These are phyloP conservation scores for Corythornis leucogaster DNA, from an alignment of 2,797 vertebrate genomes.

Conservation along the genomic window DNA sequence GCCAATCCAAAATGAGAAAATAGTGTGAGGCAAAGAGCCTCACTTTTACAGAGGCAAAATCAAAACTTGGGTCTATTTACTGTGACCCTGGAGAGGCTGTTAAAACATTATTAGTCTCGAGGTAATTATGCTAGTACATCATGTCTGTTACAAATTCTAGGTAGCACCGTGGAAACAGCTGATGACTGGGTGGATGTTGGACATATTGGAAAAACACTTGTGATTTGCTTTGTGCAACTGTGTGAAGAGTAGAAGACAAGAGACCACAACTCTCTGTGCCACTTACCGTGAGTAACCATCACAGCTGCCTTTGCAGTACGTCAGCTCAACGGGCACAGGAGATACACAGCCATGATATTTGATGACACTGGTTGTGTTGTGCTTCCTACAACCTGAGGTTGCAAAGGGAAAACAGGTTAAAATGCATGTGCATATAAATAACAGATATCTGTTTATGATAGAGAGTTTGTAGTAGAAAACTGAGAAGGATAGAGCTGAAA, in stretches of 20 bases:
- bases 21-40: not conserved
- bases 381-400: constrained; percentile 37
- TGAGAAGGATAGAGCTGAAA: not conserved
- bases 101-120: not conserved
- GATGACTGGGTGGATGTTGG: not conserved
- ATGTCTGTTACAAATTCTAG: not conserved
- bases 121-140: not conserved
- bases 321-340: constrained; percentile 46
- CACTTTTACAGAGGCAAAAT: not conserved
- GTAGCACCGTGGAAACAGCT: not conserved
- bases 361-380: constrained; percentile 27
- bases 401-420: constrained; percentile 16
- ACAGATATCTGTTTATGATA: not conserved
- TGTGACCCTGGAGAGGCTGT: not conserved
- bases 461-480: not conserved
- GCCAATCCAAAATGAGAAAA: not conserved
- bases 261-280: not conserved
- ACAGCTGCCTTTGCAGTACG: constrained; percentile 79
- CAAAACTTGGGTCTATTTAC: not conserved
- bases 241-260: not conserved
- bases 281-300: constrained; percentile 71
- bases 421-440: not conserved
- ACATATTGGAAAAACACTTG: not conserved
- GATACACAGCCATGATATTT: constrained; percentile 62
- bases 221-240: not conserved